Conservation (phyloP, 2,888 invertebrate species). For the Electrophaes corylata region DNA sequence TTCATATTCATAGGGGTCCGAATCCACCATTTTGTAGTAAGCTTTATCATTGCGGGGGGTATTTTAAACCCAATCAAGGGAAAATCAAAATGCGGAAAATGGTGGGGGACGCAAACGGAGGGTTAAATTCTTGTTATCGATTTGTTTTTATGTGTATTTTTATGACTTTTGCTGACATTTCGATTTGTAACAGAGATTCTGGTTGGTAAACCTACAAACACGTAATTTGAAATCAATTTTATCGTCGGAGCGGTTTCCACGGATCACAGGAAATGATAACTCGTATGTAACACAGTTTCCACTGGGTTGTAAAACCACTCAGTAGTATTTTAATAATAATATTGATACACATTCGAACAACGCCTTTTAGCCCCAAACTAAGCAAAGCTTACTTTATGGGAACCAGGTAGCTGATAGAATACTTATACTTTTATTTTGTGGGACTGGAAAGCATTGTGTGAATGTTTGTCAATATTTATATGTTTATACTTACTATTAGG, state of each 20-base stretch:
- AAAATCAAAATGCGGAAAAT: slow-evolving; percentile 83
- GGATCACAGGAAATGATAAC: slow-evolving; percentile 4
- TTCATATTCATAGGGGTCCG: slow-evolving; percentile 60
- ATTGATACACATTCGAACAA: no score
- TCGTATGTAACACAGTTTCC: background rate
- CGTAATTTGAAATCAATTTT: slow-evolving; percentile 16
- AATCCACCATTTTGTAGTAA: slow-evolving; percentile 65
- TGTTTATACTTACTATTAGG: no score
- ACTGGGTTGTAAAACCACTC: background rate
- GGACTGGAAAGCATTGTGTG: no score
- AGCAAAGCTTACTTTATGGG: no score
- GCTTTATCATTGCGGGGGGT: slow-evolving; percentile 72
- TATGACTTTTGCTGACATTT: slow-evolving; percentile 77
- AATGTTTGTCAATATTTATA: no score
- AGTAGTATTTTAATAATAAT: no score
- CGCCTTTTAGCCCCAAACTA: no score
- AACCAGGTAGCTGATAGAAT: no score
- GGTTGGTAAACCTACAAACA: slow-evolving; percentile 28
- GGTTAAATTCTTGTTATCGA: slow-evolving; percentile 81
- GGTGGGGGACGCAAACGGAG: slow-evolving; percentile 75
- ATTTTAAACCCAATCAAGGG: slow-evolving; percentile 82
- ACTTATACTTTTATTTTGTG: no score
- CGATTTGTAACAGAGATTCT: slow-evolving; percentile 54
- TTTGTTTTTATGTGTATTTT: slow-evolving; percentile 81
- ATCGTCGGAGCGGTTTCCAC: slow-evolving; percentile 1